Base-by-base conservation (phyloP, 2,797 vertebrate genomes). In the Acomys russatus region DNA sequence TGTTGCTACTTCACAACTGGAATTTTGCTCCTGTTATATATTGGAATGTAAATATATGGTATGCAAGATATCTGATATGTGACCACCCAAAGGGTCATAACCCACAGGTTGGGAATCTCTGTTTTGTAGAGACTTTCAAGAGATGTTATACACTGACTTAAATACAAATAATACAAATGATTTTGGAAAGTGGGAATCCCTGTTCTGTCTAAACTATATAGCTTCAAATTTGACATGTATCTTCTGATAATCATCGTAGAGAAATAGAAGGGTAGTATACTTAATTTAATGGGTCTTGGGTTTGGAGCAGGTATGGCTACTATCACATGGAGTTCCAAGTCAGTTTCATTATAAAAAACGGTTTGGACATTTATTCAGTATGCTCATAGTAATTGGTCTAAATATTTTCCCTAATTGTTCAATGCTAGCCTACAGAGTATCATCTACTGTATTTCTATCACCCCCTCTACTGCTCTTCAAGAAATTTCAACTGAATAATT, bases 201-300 rank as follows among this genome's bases (percentile, higher is more conserved):
- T 85, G 11, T 18, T 20, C 44, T 6, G 86, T 11, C 9, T 88
- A 51, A 90, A 71, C 22, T 54, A 54, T 79, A 49, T 77, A 33
- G 2, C 54, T 82, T 90, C 28, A 82, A 74, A 88, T 56, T 23
- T 92, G 44, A 96, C 20, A 90, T 56, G 61, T 5, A 66, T 86
- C 71, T 38, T 87, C 28, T 90, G 38, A 59, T 95, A 85, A 23
- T 80, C 76, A 15, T 28, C 25, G 64, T 78, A 83, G 70, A 74
- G 10, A 2, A 9, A 20, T 30, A 30, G 25, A 61, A 33, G 5
- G 28, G 44, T 10, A 51, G 9, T 87, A 56, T 79, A 4, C 8
- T 61, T 95, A 63, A 90, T 78, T 38, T 86, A 78, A 6, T 54
- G 3, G 80, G 3, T 18, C 79, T 54, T 28, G 73, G 9, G 90